Conservation (phyloP, 2,797 vertebrate genomes). For the Takifugu rubripes region DNA sequence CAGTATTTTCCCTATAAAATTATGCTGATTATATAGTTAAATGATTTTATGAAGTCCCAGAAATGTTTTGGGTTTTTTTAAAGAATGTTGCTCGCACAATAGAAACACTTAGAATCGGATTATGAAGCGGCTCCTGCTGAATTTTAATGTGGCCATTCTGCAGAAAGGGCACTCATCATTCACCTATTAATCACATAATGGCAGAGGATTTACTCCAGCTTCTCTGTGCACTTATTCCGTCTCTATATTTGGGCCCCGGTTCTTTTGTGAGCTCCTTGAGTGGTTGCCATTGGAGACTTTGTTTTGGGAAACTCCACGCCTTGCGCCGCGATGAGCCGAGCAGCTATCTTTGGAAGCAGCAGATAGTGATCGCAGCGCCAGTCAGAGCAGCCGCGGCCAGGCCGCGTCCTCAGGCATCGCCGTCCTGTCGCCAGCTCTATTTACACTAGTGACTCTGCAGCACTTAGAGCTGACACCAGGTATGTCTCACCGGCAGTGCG, state of each 20-base stretch:
- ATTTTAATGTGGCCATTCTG: too few relatives aligned
- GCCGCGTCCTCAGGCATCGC: constrained; percentile 76
- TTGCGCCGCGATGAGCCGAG: constrained; percentile 51
- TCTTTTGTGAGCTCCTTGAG: constrained; percentile 33
- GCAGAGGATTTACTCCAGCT: not conserved
- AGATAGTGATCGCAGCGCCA: constrained; percentile 77
- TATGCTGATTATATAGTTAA: too few relatives aligned
- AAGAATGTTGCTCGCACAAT: too few relatives aligned
- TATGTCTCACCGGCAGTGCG: constrained; percentile 75
- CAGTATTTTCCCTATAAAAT: too few relatives aligned
- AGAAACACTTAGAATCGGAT: too few relatives aligned
- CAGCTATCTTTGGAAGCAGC: constrained; percentile 66
- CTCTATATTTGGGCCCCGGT: constrained; percentile 42
- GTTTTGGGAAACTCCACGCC: constrained; percentile 63
- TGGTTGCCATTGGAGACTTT: constrained; percentile 62
- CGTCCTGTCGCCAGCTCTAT: constrained; percentile 81
- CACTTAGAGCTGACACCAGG: constrained; percentile 80
- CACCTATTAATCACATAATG: not conserved
- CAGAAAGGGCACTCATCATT: not conserved
- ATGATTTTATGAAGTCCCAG: too few relatives aligned
- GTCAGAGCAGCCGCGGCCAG: constrained; percentile 54
- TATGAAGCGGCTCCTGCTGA: too few relatives aligned
- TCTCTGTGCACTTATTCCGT: constrained; percentile 13
- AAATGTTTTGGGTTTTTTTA: too few relatives aligned
- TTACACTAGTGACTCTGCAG: constrained; percentile 76